phyloP scores from a whole-genome alignment of 2,113 vertebrate species.

The Cettia cetti region DNA sequence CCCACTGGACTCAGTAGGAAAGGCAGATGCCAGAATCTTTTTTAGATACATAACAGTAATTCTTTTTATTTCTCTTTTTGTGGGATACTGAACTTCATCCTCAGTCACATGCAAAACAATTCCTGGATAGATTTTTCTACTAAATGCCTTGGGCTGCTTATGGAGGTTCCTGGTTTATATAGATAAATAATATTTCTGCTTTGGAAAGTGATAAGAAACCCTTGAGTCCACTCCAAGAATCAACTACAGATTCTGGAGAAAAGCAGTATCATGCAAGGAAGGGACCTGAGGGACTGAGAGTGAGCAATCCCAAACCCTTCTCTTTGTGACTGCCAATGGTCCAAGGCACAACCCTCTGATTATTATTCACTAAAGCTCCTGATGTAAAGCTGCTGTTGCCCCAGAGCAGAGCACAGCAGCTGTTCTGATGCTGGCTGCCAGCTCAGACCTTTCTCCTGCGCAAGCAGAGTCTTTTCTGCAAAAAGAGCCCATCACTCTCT shows the following conservation, averaged over 20 bases:
- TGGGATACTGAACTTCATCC: neutral
- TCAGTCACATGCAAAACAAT: neutral
- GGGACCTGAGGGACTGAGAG: neutral
- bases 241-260: neutral
- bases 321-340: neutral
- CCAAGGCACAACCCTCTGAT: neutral
- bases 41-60: slow-evolving; percentile 37
- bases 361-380: neutral
- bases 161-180: neutral
- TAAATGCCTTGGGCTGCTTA: neutral
- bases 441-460: neutral
- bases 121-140: slow-evolving; percentile 20
- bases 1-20: neutral
- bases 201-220: neutral
- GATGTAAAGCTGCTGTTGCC: neutral
- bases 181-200: neutral
- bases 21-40: slow-evolving; percentile 14
- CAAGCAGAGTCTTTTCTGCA: neutral
- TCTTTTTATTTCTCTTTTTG: slow-evolving; percentile 21
- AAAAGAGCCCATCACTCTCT: neutral
- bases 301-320: neutral
- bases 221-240: neutral
- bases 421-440: neutral
- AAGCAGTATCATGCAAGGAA: neutral
- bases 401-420: neutral